Evolutionary conservation across 1,140 invertebrate species (phyloP).

Genomic region (Neotoxoptera formosana): DNA sequence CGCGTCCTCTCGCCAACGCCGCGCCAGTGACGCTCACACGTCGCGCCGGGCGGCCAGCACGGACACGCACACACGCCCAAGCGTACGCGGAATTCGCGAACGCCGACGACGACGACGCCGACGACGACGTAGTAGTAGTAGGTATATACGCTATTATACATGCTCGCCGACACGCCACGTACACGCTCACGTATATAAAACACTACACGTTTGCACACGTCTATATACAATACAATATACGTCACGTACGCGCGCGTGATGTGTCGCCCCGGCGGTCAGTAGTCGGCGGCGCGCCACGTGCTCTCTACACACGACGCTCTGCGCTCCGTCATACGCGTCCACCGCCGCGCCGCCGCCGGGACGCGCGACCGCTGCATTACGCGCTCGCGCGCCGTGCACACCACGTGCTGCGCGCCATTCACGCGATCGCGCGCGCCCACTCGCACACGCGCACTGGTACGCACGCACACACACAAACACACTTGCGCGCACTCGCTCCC

Average conservation of each 20-base stretch:
- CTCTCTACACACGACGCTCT: conserved; percentile 33
- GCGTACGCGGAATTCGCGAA: background rate
- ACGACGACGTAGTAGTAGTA: background rate
- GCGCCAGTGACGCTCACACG: background rate
- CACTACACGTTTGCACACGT: background rate
- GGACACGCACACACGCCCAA: background rate
- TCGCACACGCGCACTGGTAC: background rate
- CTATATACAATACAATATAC: background rate
- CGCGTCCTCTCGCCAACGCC: background rate
- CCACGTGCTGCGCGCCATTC: conserved; percentile 21
- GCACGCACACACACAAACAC: background rate
- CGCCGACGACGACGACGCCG: no score
- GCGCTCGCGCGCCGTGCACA: background rate
- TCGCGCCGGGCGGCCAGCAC: background rate
- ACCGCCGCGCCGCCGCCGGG: background rate
- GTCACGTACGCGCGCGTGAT: background rate
- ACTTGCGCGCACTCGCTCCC: background rate
- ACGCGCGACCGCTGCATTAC: conserved; percentile 16
- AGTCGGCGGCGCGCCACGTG: conserved; percentile 50
- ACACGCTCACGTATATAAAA: background rate
- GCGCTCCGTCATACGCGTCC: background rate
- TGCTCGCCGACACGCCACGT: background rate
- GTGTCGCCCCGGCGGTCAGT: conserved; percentile 37
- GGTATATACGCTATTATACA: no score
- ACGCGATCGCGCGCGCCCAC: conserved; percentile 1